These are phyloP conservation scores for Polydrusus pterygomalis DNA, from an alignment of 2,888 invertebrate species.

Conservation along the genomic window DNA sequence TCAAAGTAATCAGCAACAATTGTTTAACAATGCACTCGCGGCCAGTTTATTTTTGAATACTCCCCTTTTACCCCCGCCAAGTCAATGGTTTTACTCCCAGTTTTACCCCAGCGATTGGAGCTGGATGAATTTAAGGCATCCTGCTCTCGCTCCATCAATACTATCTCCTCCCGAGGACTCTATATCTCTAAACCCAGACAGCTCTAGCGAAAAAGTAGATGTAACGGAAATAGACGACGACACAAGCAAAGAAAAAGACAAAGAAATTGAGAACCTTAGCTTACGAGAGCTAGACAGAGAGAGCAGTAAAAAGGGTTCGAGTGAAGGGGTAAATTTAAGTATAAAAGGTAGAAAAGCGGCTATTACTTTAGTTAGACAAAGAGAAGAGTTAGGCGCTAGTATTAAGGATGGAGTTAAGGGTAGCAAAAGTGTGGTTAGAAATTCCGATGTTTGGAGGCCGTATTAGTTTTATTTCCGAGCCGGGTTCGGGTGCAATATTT, in stretches of 20 bases:
- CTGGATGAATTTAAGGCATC: conserved; percentile 75
- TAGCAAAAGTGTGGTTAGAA: conserved; percentile 71
- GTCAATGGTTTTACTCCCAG: conserved; percentile 87
- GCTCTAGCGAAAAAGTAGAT: conserved; percentile 65
- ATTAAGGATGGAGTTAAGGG: conserved; percentile 67
- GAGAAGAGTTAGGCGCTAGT: conserved; percentile 30
- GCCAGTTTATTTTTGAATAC: conserved; percentile 85
- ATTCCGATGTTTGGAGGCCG: conserved; percentile 87
- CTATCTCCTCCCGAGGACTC: conserved; percentile 58
- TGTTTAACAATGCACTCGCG: conserved; percentile 77
- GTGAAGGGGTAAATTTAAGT: conserved; percentile 68
- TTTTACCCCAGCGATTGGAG: conserved; percentile 83
- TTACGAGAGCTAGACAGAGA: conserved; percentile 13
- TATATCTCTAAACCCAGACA: conserved; percentile 62
- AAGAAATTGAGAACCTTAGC: conserved; percentile 39
- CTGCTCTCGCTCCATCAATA: conserved; percentile 55
- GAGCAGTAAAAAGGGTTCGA: conserved; percentile 20
- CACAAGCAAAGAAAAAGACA: conserved; percentile 45
- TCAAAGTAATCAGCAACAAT: conserved; percentile 67
- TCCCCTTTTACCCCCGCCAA: conserved; percentile 83
- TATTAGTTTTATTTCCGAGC: conserved; percentile 72
- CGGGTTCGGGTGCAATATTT: not conserved
- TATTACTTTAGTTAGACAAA: conserved; percentile 69
- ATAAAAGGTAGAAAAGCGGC: conserved; percentile 67
- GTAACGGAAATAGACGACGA: conserved; percentile 63